These are phyloP conservation scores for Oegoconia quadripuncta DNA, from an alignment of 2,888 invertebrate species.

Conservation along the genomic window DNA sequence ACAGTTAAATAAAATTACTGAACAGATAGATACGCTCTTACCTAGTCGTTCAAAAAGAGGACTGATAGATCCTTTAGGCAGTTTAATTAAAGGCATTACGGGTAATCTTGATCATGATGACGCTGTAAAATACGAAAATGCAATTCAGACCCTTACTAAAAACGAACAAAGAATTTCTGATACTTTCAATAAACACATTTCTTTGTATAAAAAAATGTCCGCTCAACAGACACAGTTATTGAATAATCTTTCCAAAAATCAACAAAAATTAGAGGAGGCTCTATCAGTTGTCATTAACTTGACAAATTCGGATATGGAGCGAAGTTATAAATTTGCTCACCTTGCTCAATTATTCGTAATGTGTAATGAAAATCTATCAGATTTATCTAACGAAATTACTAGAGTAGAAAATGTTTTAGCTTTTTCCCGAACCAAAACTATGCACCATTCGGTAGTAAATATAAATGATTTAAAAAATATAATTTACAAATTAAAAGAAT, in stretches of 20 bases:
- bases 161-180: conserved; percentile 20
- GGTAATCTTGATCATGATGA: conserved; percentile 23
- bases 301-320: conserved; percentile 5
- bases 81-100: conserved; percentile 22
- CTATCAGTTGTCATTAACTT: no score
- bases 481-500: conserved; percentile 8
- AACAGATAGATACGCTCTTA: no score
- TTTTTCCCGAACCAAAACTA: conserved; percentile 19
- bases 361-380: conserved; percentile 11
- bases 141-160: conserved; percentile 18
- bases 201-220: conserved; percentile 21
- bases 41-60: conserved; percentile 2
- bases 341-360: conserved; percentile 17
- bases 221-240: no score
- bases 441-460: conserved; percentile 16
- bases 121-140: conserved; percentile 22
- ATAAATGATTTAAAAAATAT: conserved; percentile 11
- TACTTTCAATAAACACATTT: conserved; percentile 22
- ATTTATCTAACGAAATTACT: conserved; percentile 11
- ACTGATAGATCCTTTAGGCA: conserved; percentile 19
- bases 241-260: no score
- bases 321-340: conserved; percentile 17
- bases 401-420: conserved; percentile 17
- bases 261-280: no score
- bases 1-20: no score